These are phyloP conservation scores for Macroramphosus scolopax DNA, from an alignment of 2,797 vertebrate genomes.

Conservation along the genomic window DNA sequence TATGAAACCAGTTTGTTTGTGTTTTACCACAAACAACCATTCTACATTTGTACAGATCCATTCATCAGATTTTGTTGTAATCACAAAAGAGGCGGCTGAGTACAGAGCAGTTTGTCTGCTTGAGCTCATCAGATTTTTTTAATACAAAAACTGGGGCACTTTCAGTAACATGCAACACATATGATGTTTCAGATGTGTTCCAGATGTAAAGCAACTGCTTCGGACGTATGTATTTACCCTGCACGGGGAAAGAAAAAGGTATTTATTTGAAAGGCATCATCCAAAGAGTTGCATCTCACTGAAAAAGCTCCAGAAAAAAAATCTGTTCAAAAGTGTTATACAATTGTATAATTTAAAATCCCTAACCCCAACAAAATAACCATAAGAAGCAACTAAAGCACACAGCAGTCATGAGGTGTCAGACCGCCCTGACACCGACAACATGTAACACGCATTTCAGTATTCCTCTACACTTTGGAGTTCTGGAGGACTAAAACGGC, in stretches of 20 bases:
- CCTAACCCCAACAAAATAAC: slow-evolving; percentile 56
- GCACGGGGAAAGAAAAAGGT: not conserved
- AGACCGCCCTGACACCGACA: slow-evolving; percentile 15
- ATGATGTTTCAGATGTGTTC: slow-evolving; percentile 1
- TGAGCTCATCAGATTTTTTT: slow-evolving; percentile 42
- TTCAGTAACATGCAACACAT: slow-evolving; percentile 24
- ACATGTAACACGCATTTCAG: slow-evolving; percentile 57
- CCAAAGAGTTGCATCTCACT: slow-evolving; percentile 24
- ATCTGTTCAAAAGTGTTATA: slow-evolving; percentile 84
- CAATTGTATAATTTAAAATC: slow-evolving; percentile 78
- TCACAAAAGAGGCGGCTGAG: slow-evolving; percentile 53
- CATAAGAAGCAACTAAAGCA: slow-evolving; percentile 67
- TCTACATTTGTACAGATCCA: slow-evolving; percentile 85
- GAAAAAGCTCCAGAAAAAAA: slow-evolving; percentile 75
- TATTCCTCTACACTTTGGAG: slow-evolving; percentile 22
- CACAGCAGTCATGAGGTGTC: slow-evolving; percentile 59
- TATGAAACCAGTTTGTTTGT: slow-evolving; percentile 91
- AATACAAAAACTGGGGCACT: slow-evolving; percentile 65
- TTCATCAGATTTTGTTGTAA: slow-evolving; percentile 46
- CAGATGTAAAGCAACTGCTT: slow-evolving; percentile 19
- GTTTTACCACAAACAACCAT: slow-evolving; percentile 83
- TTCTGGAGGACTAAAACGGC: too few relatives aligned
- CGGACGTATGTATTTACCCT: slow-evolving; percentile 9
- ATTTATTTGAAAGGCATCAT: slow-evolving; percentile 15
- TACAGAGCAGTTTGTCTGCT: slow-evolving; percentile 43